Base-by-base conservation (phyloP, 2,797 vertebrate genomes). In the Xenops minutus region DNA sequence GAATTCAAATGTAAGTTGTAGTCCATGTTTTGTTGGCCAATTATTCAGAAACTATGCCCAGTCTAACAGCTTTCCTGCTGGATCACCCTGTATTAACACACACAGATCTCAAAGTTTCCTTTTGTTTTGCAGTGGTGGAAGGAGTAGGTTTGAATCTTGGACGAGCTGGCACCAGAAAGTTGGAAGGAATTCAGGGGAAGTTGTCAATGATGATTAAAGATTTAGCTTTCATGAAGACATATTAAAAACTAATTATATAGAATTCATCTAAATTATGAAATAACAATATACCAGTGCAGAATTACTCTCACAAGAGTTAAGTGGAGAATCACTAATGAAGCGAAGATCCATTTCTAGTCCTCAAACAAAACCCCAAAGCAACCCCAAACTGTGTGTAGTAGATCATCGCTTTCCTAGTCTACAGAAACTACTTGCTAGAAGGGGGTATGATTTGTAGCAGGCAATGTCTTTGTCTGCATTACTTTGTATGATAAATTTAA, bases 101-200 rank as follows among this genome's bases (percentile, higher is more conserved):
- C 4, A 44, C 23, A 85, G 32, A 66, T 48, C 39, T 76, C 48
- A 77, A 74, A 39, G 61, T 56, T 43, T 79, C 36, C 21, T 62
- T 52, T 69, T 0, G 0, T 58, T 85, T 75, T 91, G 52, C 37
- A 51, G 51, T 89, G 17, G n/a, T 79, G n/a, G 1, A 6, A 76
- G 61, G 26, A 78, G 26, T 21, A 54, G 24, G 5, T 74, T 95
- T 94, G 67, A 93, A 79, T 77, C 39, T 32, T 59, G 69, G n/a
- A 48, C 56, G 68, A 67, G 32, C 64, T 95, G 78, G 49, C 68
- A 74, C 37, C 11, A 32, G 13, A 24, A 88, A 36, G 8, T 15
- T 96, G 78, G 64, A 95, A 86, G 71, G 43, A 85, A 88, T 87
- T 90, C 37, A 83, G 74, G 68, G 37, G 78, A 92, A 91, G 23